Evolutionary conservation across 2,888 invertebrate species (phyloP).

Genomic region (Cephonodes hylas): DNA sequence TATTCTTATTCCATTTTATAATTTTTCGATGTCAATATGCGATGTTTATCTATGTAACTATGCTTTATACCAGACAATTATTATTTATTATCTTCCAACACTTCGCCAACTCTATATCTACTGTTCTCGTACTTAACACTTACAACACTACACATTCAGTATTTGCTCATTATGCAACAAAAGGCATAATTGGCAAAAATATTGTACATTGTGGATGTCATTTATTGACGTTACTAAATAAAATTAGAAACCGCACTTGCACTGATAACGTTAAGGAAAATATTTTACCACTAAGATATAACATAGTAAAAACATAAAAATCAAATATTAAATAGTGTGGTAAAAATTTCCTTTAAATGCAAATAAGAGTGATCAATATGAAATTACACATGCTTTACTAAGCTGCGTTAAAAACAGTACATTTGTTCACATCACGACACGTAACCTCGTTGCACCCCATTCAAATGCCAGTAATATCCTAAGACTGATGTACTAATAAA

Average conservation of each 20-base stretch:
- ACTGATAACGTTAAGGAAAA: slow-evolving; percentile 36
- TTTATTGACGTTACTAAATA: slow-evolving; percentile 51
- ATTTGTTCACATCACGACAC: not conserved
- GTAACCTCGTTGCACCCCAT: not conserved
- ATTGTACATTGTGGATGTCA: slow-evolving; percentile 68
- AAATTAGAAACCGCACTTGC: slow-evolving; percentile 31
- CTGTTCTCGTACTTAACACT: not conserved
- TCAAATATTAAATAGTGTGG: not conserved
- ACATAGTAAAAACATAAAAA: not conserved
- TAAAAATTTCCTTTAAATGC: not conserved
- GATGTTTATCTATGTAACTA: slow-evolving; percentile 37
- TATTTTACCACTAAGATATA: slow-evolving; percentile 10
- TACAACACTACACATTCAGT: slow-evolving; percentile 51
- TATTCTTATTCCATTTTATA: slow-evolving; percentile 41
- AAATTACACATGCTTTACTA: not conserved
- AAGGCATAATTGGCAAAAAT: slow-evolving; percentile 76
- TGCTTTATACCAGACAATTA: slow-evolving; percentile 20
- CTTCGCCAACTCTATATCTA: not conserved
- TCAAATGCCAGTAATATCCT: not conserved
- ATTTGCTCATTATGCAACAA: slow-evolving; percentile 78
- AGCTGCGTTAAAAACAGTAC: not conserved
- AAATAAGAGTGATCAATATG: not conserved
- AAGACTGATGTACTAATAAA: no score
- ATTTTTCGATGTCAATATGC: slow-evolving; percentile 30
- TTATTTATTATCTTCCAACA: not conserved